Base-by-base conservation (phyloP, 2,888 invertebrate genomes). In the Drosophila subquinaria region DNA sequence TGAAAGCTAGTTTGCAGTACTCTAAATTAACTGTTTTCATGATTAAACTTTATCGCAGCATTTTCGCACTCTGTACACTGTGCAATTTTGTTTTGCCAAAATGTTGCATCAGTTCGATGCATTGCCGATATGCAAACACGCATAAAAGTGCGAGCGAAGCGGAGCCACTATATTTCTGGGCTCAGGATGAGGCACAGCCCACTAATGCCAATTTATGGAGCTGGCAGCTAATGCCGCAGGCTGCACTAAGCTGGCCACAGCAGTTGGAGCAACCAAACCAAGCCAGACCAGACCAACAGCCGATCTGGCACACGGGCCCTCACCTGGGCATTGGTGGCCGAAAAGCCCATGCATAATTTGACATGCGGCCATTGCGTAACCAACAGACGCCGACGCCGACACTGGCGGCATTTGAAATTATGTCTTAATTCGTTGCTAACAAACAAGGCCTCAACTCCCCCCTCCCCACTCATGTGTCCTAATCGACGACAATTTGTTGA, bases 201-300 rank as follows among this genome's bases (percentile, higher is more conserved):
- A 84, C 82, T 83, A 84, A 89, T 86, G 82, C 82, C 88, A 81
- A 89, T 90, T 89, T 90, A 89, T 90, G 79, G 55, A 68, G 57
- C 60, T 36, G 33, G 65, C 69, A 43, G 63, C 69, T 51, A 66
- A 76, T 30, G 63, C 77, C 61, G 67, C 64, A 72, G 59, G 77
- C 76, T 76, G 77, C 72, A 71, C 48, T 76, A 69, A 76, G 80
- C 76, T 53, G 69, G 60, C 78, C 67, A 61, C 79, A 69, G 30
- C 48, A 42, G 30, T 40, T 10, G 52, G 3, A 9, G 17, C 36
- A n/a, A 36, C 3, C 9, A 5, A 40, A 40, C 27, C 38, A 40
- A 17, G 17, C 11, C 17, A 23, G 36, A 9, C 23, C 20, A 30
- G 27, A 30, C 15, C 15, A 42, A 42, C 43, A 59, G 68, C 62